Evolutionary conservation across 2,797 vertebrate genomes (phyloP).

Genomic region (Sciurus carolinensis): DNA sequence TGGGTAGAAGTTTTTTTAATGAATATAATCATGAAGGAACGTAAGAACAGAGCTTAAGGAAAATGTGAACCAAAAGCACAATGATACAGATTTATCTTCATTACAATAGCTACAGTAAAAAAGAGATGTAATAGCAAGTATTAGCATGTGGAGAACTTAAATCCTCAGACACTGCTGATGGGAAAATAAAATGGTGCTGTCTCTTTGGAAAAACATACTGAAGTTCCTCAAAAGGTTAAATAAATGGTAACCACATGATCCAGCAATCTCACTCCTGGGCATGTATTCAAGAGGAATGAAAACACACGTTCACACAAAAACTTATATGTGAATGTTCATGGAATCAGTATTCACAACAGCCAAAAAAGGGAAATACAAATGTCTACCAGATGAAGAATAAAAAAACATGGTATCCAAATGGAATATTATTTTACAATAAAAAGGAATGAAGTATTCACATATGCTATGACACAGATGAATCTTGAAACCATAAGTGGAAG

Average conservation of each 20-base stretch:
- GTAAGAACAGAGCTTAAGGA: neutral
- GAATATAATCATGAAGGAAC: neutral
- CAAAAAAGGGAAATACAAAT: neutral
- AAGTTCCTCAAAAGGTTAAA: neutral
- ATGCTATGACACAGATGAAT: neutral
- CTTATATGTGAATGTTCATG: neutral
- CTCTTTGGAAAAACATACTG: neutral
- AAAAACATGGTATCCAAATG: neutral
- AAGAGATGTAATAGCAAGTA: neutral
- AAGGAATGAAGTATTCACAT: neutral
- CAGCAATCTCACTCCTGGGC: neutral
- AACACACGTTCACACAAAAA: neutral
- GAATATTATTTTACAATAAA: neutral
- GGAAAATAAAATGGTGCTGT: neutral
- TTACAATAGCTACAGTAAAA: neutral
- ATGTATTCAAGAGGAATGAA: neutral
- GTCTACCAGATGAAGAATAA: neutral
- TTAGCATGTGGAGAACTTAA: neutral
- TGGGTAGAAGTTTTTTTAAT: neutral
- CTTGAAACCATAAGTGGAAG: neutral
- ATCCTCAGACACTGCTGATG: neutral
- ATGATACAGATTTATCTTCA: neutral
- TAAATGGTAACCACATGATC: neutral
- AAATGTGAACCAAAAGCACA: conserved; percentile 50
- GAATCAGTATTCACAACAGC: neutral